Evolutionary conservation across 2,797 vertebrate species (phyloP).

Genomic region (Xenopus petersii): DNA sequence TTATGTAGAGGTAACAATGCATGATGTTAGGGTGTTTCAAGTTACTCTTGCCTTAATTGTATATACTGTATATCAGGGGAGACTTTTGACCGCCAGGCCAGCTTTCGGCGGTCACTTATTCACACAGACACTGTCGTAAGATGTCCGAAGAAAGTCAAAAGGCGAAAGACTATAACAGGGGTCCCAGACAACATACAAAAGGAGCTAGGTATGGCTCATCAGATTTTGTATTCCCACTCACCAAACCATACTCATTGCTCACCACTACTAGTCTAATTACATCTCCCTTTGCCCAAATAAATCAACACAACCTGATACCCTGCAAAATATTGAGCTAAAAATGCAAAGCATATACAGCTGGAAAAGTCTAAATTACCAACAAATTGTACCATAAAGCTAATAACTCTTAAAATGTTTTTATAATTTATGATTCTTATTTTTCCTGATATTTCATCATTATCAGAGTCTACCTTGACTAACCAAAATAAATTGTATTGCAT

Average conservation of each 20-base stretch:
- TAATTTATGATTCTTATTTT: too few species aligned
- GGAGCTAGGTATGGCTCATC: conserved; percentile 96
- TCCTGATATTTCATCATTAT: too few species aligned
- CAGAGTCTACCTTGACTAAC: too few species aligned
- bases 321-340: not conserved
- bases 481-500: not conserved
- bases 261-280: conserved; percentile 57
- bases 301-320: conserved; percentile 69
- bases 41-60: conserved; percentile 87
- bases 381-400: too few species aligned
- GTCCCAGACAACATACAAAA: conserved; percentile 94
- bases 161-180: conserved; percentile 99
- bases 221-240: conserved; percentile 67
- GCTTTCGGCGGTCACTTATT: conserved; percentile 95
- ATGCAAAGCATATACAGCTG: too few species aligned
- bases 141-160: conserved; percentile 98
- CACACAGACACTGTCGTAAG: conserved; percentile 97
- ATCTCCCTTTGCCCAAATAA: conserved; percentile 56
- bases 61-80: conserved; percentile 90
- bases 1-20: conserved; percentile 72
- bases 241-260: conserved; percentile 56
- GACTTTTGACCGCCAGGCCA: conserved; percentile 98
- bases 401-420: too few species aligned
- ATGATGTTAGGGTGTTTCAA: conserved; percentile 81
- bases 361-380: too few species aligned